A percentile compares a stretch with the other conserved stretches of the same genome.
These are phyloP conservation scores for Centruroides vittatus DNA, from an alignment of 1,140 invertebrate genomes.

Conservation along the genomic window DNA sequence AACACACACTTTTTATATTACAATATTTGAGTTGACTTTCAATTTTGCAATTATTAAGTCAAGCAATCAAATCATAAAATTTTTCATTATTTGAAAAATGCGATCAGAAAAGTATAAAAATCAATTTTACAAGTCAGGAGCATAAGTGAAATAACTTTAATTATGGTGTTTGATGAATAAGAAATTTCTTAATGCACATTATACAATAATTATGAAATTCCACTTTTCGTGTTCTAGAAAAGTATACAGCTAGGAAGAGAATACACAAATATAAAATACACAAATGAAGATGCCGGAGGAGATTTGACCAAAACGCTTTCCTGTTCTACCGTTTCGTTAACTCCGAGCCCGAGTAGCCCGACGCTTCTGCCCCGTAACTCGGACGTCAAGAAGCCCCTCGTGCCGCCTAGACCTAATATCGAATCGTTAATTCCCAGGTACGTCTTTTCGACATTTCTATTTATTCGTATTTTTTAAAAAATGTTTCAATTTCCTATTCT, in stretches of 20 bases:
- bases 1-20: no score
- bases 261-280: conserved; percentile 68
- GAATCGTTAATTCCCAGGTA: conserved; percentile 12
- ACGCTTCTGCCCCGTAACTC: conserved; percentile 15
- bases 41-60: no score
- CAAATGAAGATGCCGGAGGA: conserved; percentile 24
- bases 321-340: conserved; percentile 15
- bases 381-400: conserved; percentile 16
- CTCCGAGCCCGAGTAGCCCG: conserved; percentile 19
- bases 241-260: conserved; percentile 66
- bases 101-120: no score
- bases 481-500: neutral
- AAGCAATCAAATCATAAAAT: no score
- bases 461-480: neutral
- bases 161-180: no score
- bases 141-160: no score
- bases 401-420: conserved; percentile 16
- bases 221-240: conserved; percentile 39
- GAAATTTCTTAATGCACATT: no score
- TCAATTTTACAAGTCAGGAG: no score
- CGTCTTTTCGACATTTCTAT: neutral
- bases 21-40: no score
- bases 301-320: conserved; percentile 14
- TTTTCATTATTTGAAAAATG: no score
- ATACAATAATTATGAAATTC: no score